These are phyloP conservation scores for Gallinago media DNA, from an alignment of 2,113 vertebrate species.

Conservation along the genomic window DNA sequence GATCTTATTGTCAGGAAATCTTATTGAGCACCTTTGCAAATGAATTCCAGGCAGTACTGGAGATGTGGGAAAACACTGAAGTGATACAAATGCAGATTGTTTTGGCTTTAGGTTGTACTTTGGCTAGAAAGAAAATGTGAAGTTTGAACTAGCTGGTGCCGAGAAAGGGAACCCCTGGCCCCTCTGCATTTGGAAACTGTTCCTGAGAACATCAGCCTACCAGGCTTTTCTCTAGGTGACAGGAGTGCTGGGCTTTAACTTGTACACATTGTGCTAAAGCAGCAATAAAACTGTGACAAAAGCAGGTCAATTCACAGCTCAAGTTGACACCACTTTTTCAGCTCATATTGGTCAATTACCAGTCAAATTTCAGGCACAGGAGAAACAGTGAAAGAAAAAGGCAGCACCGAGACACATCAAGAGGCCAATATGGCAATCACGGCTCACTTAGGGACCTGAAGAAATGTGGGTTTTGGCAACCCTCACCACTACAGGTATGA, in stretches of 20 bases:
- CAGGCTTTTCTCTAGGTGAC: not conserved
- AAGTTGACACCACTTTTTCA: slow-evolving; percentile 45
- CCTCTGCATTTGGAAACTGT: not conserved
- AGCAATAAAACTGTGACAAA: slow-evolving; percentile 55
- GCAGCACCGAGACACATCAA: not conserved
- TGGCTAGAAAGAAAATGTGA: not conserved
- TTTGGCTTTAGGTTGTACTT: not conserved
- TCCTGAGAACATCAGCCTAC: not conserved
- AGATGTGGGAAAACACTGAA: not conserved
- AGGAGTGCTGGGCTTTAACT: not conserved
- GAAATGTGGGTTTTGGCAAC: no score
- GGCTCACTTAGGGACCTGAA: not conserved
- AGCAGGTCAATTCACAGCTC: slow-evolving; percentile 61
- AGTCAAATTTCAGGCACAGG: slow-evolving; percentile 23
- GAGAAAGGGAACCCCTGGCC: not conserved
- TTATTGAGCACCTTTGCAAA: not conserved
- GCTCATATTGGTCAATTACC: slow-evolving; percentile 23
- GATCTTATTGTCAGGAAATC: not conserved
- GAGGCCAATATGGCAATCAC: accelerated
- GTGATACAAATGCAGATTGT: not conserved
- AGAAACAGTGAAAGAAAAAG: not conserved
- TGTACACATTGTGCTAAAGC: not conserved
- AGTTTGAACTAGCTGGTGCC: not conserved
- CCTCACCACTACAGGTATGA: accelerated
- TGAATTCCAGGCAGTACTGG: not conserved